phyloP scores from a whole-genome alignment of 2,797 vertebrate species.

The Rhinogobio ventralis region DNA sequence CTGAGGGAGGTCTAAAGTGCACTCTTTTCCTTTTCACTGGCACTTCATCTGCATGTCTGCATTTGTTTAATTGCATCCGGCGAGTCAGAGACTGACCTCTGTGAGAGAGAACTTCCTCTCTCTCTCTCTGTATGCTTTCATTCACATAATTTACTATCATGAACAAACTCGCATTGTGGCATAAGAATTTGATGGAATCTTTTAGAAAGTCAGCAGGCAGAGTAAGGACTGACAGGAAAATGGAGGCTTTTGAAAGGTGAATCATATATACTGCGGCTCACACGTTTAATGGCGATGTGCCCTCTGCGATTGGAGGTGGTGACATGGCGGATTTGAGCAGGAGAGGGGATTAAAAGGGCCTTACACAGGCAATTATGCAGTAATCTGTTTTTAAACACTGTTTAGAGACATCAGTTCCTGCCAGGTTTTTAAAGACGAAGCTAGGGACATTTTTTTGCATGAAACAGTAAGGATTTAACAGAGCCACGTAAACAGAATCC shows the following conservation, averaged over 20 bases:
- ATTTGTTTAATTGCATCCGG: constrained; percentile 61
- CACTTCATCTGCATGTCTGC: constrained; percentile 57
- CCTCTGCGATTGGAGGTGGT: constrained; percentile 56
- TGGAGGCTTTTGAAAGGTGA: constrained; percentile 47
- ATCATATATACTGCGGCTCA: constrained; percentile 43
- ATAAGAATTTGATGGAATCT: constrained; percentile 51
- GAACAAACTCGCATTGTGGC: constrained; percentile 48
- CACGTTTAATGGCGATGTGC: constrained; percentile 54
- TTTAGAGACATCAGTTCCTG: constrained; percentile 60
- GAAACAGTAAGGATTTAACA: constrained; percentile 57
- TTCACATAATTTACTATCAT: constrained; percentile 60
- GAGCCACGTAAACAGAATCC: constrained; percentile 56
- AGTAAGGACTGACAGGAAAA: constrained; percentile 47
- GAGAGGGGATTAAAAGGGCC: constrained; percentile 63
- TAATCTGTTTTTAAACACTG: constrained; percentile 67
- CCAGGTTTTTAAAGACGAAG: constrained; percentile 54
- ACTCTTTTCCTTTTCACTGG: constrained; percentile 53
- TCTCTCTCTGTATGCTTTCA: constrained; percentile 43
- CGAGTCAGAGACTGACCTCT: constrained; percentile 56
- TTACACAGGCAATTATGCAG: constrained; percentile 64
- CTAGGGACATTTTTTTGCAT: constrained; percentile 7
- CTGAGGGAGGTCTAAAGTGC: constrained; percentile 54
- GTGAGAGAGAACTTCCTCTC: constrained; percentile 29
- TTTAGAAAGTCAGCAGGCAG: constrained; percentile 32
- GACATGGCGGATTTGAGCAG: constrained; percentile 64